phyloP scores from a whole-genome alignment of 2,797 vertebrate species.

The Moxostoma hubbsi region DNA sequence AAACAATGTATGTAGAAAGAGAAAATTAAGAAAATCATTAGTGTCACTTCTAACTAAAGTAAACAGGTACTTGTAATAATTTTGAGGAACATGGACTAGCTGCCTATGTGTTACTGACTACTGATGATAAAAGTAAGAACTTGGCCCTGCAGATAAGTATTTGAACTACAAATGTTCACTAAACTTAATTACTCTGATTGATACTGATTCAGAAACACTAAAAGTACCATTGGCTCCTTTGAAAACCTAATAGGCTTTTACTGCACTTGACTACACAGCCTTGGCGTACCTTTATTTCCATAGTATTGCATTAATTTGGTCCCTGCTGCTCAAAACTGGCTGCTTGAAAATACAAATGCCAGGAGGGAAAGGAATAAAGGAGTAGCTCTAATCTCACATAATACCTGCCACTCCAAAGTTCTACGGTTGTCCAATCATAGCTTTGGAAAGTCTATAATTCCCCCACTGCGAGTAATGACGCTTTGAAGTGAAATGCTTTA shows the following conservation, averaged over 20 bases:
- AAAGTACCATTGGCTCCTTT: constrained; percentile 47
- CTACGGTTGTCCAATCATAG: constrained; percentile 23
- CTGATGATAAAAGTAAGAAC: neutral
- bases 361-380: constrained; percentile 40
- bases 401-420: constrained; percentile 34
- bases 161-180: no score
- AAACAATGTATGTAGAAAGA: neutral
- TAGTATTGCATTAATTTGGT: constrained; percentile 33
- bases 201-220: constrained; percentile 8
- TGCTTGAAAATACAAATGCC: constrained; percentile 44
- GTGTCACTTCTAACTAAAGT: no score
- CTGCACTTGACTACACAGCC: constrained; percentile 48
- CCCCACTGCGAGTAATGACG: constrained; percentile 25
- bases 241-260: constrained; percentile 56
- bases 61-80: no score
- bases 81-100: neutral
- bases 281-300: constrained; percentile 36
- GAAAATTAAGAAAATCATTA: no score
- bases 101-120: neutral
- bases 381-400: constrained; percentile 52
- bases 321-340: constrained; percentile 32
- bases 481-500: constrained; percentile 35
- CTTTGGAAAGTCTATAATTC: neutral
- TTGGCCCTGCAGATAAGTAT: neutral
- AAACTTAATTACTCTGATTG: constrained; percentile 30